Evolutionary conservation across 1,140 invertebrate species (phyloP), one percentile per base, ranked within the genome.

Genomic region (Bombus huntii): DNA sequence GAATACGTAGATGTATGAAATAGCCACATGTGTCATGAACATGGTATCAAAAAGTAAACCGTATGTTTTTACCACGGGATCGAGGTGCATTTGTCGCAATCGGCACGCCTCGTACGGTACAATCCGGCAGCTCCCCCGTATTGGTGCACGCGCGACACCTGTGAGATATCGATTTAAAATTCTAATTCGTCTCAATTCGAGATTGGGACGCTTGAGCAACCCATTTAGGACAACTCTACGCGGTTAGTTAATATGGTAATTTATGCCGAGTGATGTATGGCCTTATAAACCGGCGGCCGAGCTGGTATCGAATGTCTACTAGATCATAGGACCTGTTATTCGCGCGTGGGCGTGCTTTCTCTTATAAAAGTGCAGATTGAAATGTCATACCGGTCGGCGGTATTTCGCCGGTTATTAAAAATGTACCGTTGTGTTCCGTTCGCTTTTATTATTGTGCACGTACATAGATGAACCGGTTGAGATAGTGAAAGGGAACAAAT

Each of bases 401-500:
- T 83, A 80, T 89, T 89, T 89, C 81, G 65, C 72, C n/a, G 47
- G 59, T 85, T 86, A 79, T 72, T 80, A 78, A 89, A 89, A 87
- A 83, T 78, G 37, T 42, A 53, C 47, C 47, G 65, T 81, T 86
- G 84, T 80, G 79, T 79, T 66, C 75, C 59, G 62, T 44, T 74
- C 87, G 66, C 57, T 53, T 53, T 53, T 53, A 80, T 65, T 42
- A 85, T 85, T 81, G 62, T 80, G 39, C 76, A 59, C 78, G 62
- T 80, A 66, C 70, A 87, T 62, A 66, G 74, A 87, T 62, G 76
- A 84, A 83, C 76, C 78, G 80, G 76, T 78, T 42, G 66, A 81
- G 77, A 87, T 74, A 84, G 88, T 87, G 88, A 89, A 89, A 89
- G 88, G 88, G 81, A 87, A 89, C 88, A 87, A 81, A 85, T 80